Evolutionary conservation across 2,113 vertebrate species (phyloP).

Genomic region (Eulemur macaco): DNA sequence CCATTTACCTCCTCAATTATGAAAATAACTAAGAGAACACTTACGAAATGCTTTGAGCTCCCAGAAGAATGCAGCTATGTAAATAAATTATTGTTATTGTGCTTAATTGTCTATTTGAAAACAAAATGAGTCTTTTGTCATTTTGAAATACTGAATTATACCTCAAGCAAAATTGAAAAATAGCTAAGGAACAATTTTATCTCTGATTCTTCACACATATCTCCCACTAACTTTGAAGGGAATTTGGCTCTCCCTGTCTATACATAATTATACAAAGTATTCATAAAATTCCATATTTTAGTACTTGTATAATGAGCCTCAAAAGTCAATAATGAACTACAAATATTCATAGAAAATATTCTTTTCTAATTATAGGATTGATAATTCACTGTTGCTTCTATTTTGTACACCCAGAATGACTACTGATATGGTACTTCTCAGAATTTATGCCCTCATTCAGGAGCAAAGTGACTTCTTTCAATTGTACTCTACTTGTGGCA

Average conservation of each 20-base stretch:
- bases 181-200: constrained; percentile 47
- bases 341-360: constrained; percentile 69
- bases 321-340: constrained; percentile 66
- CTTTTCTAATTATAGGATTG: constrained; percentile 59
- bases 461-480: constrained; percentile 3
- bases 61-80: not conserved
- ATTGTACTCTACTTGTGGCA: not conserved
- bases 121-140: constrained; percentile 48
- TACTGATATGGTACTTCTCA: constrained; percentile 30
- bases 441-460: not conserved
- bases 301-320: constrained; percentile 57
- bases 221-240: constrained; percentile 64
- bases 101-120: constrained; percentile 30
- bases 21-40: constrained; percentile 32
- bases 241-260: constrained; percentile 41
- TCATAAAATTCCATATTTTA: constrained; percentile 65
- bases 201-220: constrained; percentile 38
- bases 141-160: constrained; percentile 60
- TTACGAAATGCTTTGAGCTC: not conserved
- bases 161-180: constrained; percentile 53
- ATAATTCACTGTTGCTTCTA: constrained; percentile 40
- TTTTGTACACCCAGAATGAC: constrained; percentile 40
- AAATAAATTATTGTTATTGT: constrained; percentile 41
- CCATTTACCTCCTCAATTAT: not conserved
- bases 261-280: constrained; percentile 63